These are phyloP conservation scores for Tupiocoris notatus DNA, from an alignment of 2,888 invertebrate genomes.

Conservation along the genomic window DNA sequence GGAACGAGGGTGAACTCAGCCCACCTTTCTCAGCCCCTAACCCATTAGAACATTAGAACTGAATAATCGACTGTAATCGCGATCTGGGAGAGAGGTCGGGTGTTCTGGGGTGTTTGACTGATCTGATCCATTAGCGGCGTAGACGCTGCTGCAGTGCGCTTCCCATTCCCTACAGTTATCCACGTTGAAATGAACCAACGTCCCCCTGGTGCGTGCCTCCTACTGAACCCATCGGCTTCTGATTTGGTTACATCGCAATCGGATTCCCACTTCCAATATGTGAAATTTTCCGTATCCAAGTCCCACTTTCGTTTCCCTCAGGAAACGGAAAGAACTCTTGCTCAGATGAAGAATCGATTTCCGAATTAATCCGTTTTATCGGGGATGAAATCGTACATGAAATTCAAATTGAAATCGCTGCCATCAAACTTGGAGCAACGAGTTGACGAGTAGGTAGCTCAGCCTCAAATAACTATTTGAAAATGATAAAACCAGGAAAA, in stretches of 20 bases:
- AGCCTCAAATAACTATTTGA: too few species aligned
- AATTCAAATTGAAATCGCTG: too few species aligned
- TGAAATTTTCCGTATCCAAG: not conserved
- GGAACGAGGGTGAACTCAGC: not conserved
- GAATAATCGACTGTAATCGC: constrained; percentile 39
- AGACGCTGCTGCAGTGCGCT: not conserved
- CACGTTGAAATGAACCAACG: not conserved
- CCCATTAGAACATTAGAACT: constrained; percentile 9
- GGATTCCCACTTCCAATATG: not conserved
- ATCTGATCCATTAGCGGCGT: not conserved
- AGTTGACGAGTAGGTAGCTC: too few species aligned
- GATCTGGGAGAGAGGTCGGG: not conserved
- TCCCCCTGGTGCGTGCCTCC: not conserved
- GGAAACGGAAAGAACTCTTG: not conserved
- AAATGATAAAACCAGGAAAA: too few species aligned
- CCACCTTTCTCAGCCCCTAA: not conserved
- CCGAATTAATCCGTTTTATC: not conserved
- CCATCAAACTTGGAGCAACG: too few species aligned
- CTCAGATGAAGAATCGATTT: not conserved
- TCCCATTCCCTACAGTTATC: not conserved
- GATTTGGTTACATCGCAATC: not conserved
- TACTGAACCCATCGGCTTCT: not conserved
- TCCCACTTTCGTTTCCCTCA: not conserved
- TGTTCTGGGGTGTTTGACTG: not conserved
- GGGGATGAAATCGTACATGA: too few species aligned